phyloP scores from a whole-genome alignment of 2,888 invertebrate genomes.

The Ormyrus labotus region DNA sequence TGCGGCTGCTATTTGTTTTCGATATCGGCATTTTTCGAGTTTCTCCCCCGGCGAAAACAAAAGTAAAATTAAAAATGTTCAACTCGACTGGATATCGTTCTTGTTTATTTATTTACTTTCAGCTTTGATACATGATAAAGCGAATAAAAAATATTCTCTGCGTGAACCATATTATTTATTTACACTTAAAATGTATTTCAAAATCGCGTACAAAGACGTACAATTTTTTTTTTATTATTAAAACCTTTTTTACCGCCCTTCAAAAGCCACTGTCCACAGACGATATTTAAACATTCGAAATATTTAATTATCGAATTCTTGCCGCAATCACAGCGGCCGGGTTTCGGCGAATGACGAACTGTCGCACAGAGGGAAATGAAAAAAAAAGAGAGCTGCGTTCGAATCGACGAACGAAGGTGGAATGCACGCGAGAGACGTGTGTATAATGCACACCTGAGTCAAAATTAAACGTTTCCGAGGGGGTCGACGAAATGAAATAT shows the following conservation, averaged over 20 bases:
- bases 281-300: constrained; percentile 46
- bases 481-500: constrained; percentile 71
- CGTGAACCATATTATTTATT: too few species aligned
- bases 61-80: constrained; percentile 8
- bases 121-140: too few species aligned
- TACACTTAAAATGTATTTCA: too few species aligned
- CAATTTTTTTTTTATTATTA: too few species aligned
- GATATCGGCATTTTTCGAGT: constrained; percentile 36
- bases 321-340: constrained; percentile 15
- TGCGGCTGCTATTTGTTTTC: constrained; percentile 32
- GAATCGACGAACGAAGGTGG: constrained; percentile 37
- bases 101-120: neutral
- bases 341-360: constrained; percentile 43
- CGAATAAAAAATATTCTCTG: too few species aligned
- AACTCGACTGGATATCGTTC: neutral
- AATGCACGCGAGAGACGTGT: constrained; percentile 34
- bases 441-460: constrained; percentile 68
- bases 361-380: neutral
- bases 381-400: constrained; percentile 34
- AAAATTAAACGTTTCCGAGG: constrained; percentile 71
- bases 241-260: too few species aligned
- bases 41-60: neutral
- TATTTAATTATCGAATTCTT: constrained; percentile 57
- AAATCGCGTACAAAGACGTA: too few species aligned
- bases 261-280: too few species aligned